Base-by-base conservation (phyloP, 1,140 invertebrate genomes). In the Pseudachorutes palmiensis region DNA sequence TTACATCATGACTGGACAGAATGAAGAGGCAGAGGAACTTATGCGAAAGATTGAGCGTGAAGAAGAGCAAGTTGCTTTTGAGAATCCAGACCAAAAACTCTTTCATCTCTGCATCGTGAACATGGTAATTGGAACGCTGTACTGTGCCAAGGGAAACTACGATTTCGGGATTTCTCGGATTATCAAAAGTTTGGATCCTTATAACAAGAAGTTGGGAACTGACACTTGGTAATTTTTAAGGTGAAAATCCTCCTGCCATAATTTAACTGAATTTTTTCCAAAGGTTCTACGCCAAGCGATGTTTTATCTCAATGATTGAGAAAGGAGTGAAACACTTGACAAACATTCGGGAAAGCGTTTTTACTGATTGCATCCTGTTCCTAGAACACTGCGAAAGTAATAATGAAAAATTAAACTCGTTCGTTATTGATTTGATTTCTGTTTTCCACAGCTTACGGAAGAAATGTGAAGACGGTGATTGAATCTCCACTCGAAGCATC, bases 1-100 rank as follows among this genome's bases (percentile, higher is more conserved):
- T 57, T 99, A 99, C 76, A 97, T 99, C 71, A 72, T 72, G 71
- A 72, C 71, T 33, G 51, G 51, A 61, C 93, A 97, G 80, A 99
- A 99, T 79, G 93, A 97, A 79, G 95, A 98, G 82, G 97, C 97
- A 31, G 97, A 99, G 81, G 95, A 98, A 76, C 81, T 99, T 61
- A 98, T 99, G 94, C 84, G 95, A 62, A 94, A 94, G 81, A 96
- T 99, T 71, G 97, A 99, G 78, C 95, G 96, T 73, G 95, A 98
- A 78, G 97, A 99, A 78, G 94, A 97, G 77, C 86, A 90, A 62
- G 80, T 94, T 69, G 87, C 91, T 33, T 92, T 92, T 76, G 90
- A 95, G 78, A 92, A 97, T 74, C 91, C 92, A 19, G 91, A 97
- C 45, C 92, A 93, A 77, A 98, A 98, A 78, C 87, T 91, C 65